Evolutionary conservation across 2,797 vertebrate species (phyloP).

Genomic region (Oophaga sylvatica): DNA sequence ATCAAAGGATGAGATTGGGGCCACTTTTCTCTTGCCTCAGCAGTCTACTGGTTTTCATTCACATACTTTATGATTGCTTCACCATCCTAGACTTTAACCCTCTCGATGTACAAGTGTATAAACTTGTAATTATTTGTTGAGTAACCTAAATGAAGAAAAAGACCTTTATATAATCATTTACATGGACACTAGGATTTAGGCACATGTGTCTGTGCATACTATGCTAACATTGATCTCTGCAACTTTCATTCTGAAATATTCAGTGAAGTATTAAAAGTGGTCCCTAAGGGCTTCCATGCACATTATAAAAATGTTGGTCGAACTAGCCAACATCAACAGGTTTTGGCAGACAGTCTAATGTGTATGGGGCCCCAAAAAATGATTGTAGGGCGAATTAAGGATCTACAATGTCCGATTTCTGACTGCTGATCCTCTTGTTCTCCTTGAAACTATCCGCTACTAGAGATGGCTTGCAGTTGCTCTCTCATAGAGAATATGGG

Average conservation of each 20-base stretch:
- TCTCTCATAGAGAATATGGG: no score
- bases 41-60: constrained; percentile 47
- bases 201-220: not conserved
- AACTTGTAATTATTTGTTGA: not conserved
- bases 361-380: no score
- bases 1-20: constrained; percentile 6
- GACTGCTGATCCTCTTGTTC: no score
- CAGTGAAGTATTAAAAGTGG: not conserved
- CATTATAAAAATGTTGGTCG: no score
- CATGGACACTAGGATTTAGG: not conserved
- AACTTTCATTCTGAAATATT: not conserved
- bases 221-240: not conserved
- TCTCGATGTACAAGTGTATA: not conserved
- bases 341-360: no score
- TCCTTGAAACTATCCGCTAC: no score
- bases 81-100: constrained; percentile 43
- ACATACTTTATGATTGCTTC: constrained; percentile 28
- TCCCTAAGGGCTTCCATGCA: not conserved
- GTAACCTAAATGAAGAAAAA: not conserved
- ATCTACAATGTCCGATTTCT: no score
- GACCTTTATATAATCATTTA: not conserved
- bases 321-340: not conserved
- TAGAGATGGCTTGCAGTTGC: no score
- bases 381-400: no score
- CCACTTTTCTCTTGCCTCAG: constrained; percentile 36